These are phyloP conservation scores for Parnassius smintheus DNA, from an alignment of 2,888 invertebrate species.

Conservation along the genomic window DNA sequence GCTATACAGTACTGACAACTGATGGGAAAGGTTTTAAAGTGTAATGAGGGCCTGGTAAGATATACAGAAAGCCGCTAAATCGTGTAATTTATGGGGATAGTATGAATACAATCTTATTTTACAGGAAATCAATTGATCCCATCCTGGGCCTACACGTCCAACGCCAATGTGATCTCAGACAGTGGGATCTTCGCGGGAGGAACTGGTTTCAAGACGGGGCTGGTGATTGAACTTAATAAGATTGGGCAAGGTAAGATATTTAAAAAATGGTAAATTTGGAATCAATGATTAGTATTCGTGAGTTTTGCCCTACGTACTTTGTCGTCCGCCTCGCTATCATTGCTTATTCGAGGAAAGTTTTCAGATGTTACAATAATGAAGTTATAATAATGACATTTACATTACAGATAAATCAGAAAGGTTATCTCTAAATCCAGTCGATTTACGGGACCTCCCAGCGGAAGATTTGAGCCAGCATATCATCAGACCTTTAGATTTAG, in stretches of 20 bases:
- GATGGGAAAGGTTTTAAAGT: no score
- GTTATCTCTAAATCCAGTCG: constrained; percentile 33
- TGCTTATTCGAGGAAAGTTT: background rate
- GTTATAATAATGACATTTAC: background rate
- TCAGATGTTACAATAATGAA: background rate
- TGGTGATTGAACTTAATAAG: constrained; percentile 46
- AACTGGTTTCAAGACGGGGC: constrained; percentile 32
- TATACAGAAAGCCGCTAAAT: no score
- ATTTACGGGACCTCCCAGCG: constrained; percentile 28
- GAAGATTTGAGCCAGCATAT: constrained; percentile 56
- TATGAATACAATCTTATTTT: constrained; percentile 25
- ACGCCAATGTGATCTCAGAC: constrained; percentile 50
- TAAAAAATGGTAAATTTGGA: background rate
- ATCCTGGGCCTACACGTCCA: constrained; percentile 53
- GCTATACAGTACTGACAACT: no score
- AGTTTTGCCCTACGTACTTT: no score
- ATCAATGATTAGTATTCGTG: no score
- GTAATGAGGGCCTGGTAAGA: no score
- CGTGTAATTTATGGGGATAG: no score
- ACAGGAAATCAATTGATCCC: constrained; percentile 51
- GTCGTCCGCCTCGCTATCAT: no score
- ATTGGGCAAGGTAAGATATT: constrained; percentile 39
- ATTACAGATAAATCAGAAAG: constrained; percentile 30
- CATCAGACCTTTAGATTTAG: constrained; percentile 50
- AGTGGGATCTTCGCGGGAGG: constrained; percentile 45